phyloP scores from a whole-genome alignment of 1,140 invertebrate genomes.

The Aphidius gifuensis region DNA sequence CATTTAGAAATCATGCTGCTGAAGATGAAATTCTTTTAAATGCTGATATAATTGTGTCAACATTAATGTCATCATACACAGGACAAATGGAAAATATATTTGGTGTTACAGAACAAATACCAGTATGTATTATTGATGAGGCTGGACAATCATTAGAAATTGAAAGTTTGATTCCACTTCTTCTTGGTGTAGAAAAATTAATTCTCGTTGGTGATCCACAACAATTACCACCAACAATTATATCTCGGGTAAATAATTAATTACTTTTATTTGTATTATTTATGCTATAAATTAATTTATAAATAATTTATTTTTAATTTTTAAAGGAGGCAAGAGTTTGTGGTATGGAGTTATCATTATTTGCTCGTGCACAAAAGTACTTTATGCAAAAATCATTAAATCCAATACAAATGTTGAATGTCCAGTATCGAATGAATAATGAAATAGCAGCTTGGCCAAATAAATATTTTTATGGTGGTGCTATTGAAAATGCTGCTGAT shows the following conservation, averaged over 20 bases:
- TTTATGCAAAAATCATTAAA: constrained; percentile 33
- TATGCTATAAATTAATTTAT: not conserved
- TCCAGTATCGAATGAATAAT: constrained; percentile 82
- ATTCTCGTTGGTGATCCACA: constrained; percentile 80
- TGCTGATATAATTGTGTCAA: constrained; percentile 5
- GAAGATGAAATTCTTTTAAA: not conserved
- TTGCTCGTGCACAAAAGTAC: constrained; percentile 57
- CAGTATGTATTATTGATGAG: constrained; percentile 81
- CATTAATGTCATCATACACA: constrained; percentile 3
- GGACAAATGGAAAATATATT: not conserved
- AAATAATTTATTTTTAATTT: not conserved
- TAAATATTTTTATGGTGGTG: constrained; percentile 68
- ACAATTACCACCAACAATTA: constrained; percentile 75
- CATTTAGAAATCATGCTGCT: no score
- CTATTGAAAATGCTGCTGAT: constrained; percentile 54
- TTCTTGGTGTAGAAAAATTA: constrained; percentile 64
- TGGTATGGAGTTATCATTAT: constrained; percentile 58
- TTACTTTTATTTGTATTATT: constrained; percentile 3
- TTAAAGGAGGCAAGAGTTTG: constrained; percentile 55
- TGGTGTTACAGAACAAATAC: constrained; percentile 42
- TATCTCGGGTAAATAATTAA: constrained; percentile 58
- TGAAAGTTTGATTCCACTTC: constrained; percentile 70
- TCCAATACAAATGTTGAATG: constrained; percentile 60
- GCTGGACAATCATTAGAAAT: constrained; percentile 79
- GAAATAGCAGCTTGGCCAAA: constrained; percentile 71